Base-by-base conservation (phyloP, 2,113 vertebrate genomes). In the Apodemus speciosus region DNA sequence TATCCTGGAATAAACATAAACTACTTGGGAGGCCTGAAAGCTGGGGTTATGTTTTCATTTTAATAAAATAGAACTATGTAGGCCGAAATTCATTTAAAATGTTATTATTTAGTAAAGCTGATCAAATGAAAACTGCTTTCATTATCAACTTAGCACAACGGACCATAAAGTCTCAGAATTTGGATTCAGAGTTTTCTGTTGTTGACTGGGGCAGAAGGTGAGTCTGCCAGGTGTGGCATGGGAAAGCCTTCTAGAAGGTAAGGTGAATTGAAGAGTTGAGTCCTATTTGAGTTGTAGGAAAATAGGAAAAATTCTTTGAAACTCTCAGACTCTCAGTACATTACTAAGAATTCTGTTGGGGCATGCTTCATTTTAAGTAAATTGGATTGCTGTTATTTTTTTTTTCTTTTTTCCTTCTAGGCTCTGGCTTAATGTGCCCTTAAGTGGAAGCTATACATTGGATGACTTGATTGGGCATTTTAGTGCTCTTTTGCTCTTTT, bases 31-130 rank as follows among this genome's bases (percentile, higher is more conserved):
- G 15, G 56, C 80, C 27, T 46, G 49, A 56, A 73, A 60, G n/a
- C 43, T 18, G 51, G 35, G 18, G 46, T 79, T 85, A 87, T 88
- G 38, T 90, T 91, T 97, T 96, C 25, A 79, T 92, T 97, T 96
- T 83, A 96, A 90, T 96, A 92, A 86, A 91, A 43, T 79, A 2
- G 53, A 88, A 97, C 90, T 71, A 46, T 35, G 40, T 38, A 95
- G 71, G 75, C 46, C 85, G 75, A 53, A 87, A 96, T 66, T 91
- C 35, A 66, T 85, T 85, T 95, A 64, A 81, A 64, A 85, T 58
- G 7, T 81, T 86, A 87, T 90, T 46, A 90, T 80, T 92, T 80
- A 60, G 25, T 56, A 30, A 92, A 90, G 46, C 68, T 79, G 35
- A 76, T 95, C 49, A 93, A 83, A 90, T 93, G 77, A 90, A 93